Evolutionary conservation across 2,113 vertebrate genomes (phyloP).

Genomic region (Entelurus aequoreus): DNA sequence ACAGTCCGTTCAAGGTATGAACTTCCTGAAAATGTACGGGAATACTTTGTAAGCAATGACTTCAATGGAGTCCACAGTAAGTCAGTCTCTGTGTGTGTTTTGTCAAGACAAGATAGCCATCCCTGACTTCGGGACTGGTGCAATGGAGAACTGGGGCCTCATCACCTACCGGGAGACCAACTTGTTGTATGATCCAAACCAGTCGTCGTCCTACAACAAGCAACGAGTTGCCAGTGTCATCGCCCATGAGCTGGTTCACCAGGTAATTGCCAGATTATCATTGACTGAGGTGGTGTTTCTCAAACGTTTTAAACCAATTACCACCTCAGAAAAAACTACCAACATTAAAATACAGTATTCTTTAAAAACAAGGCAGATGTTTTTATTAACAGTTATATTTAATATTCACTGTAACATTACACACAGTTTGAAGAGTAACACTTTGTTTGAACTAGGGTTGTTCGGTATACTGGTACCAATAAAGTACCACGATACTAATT

Average conservation of each 20-base stretch:
- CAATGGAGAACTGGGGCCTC: conserved; percentile 99
- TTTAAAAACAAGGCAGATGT: no score
- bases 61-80: background rate
- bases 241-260: conserved; percentile 92
- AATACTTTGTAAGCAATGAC: background rate
- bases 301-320: no score
- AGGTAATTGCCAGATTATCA: conserved; percentile 70
- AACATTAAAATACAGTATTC: no score
- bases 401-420: no score
- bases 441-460: no score
- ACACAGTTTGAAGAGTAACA: no score
- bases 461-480: no score
- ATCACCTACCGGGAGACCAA: conserved; percentile 95
- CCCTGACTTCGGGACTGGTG: conserved; percentile 95
- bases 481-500: no score
- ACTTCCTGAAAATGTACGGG: background rate
- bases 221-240: conserved; percentile 88
- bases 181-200: conserved; percentile 79
- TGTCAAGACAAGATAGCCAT: conserved; percentile 92
- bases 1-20: no score
- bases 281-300: no score
- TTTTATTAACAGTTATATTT: no score
- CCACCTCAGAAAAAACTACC: no score
- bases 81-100: background rate
- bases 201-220: conserved; percentile 86